Percentiles rank a stretch among this genome's conserved stretches.
Evolutionary conservation across 2,797 vertebrate genomes (phyloP).

Genomic region (Hypotaenidia okinawae): DNA sequence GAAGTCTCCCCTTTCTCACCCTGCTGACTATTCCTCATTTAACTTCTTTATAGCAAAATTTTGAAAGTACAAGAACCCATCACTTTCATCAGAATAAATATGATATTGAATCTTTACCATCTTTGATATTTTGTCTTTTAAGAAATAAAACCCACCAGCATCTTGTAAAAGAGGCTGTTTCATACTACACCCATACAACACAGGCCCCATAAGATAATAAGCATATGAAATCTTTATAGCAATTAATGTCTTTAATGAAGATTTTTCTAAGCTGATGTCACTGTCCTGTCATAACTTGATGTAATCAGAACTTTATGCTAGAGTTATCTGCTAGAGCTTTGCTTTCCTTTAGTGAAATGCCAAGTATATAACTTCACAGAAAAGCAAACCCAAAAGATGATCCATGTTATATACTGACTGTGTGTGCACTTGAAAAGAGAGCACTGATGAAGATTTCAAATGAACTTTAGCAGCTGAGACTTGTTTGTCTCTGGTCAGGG

Average conservation of each 20-base stretch:
- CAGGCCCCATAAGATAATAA: not conserved
- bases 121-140: not conserved
- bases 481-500: not conserved
- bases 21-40: not conserved
- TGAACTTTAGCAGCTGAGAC: not conserved
- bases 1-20: not conserved
- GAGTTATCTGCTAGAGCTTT: not conserved
- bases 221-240: not conserved
- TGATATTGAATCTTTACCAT: not conserved
- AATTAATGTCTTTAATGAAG: not conserved
- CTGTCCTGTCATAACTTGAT: not conserved
- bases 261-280: not conserved
- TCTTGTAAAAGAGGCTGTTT: not conserved
- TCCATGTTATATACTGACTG: not conserved
- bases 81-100: not conserved
- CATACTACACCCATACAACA: not conserved
- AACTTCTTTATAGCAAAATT: not conserved
- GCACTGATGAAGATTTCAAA: not conserved
- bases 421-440: not conserved
- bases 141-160: not conserved
- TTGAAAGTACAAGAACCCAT: not conserved
- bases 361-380: not conserved
- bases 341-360: not conserved
- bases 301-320: not conserved
- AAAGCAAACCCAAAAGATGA: not conserved